Percentiles rank a stretch among this genome's conserved stretches.
phyloP scores from a whole-genome alignment of 2,888 invertebrate species.

The Phorcus lineatus region DNA sequence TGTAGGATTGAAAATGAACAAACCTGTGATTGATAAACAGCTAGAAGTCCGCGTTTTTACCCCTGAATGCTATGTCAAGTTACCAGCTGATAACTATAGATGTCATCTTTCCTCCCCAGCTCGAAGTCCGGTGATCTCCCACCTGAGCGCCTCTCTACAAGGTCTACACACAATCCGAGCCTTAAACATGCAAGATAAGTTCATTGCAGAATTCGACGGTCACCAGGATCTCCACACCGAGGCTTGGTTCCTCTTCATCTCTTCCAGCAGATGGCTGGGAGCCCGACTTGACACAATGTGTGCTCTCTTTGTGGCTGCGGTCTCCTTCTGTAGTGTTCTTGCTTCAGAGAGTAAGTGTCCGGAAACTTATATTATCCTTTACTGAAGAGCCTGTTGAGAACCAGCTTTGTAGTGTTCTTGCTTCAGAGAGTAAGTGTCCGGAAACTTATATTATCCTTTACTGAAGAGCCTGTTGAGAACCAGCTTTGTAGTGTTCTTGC shows the following conservation, averaged over 20 bases:
- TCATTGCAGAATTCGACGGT: constrained; percentile 79
- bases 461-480: too few species aligned
- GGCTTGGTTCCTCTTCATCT: constrained; percentile 92
- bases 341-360: constrained; percentile 77
- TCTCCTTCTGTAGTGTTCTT: constrained; percentile 89
- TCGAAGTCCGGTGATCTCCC: constrained; percentile 96
- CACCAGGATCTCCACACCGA: constrained; percentile 86
- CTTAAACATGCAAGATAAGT: constrained; percentile 86
- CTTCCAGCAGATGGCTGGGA: constrained; percentile 93
- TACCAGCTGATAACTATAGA: too few species aligned
- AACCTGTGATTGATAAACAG: too few species aligned
- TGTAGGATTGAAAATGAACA: too few species aligned
- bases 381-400: too few species aligned
- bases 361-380: not conserved
- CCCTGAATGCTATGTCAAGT: too few species aligned
- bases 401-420: too few species aligned
- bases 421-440: too few species aligned
- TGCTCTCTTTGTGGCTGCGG: constrained; percentile 88
- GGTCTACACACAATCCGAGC: constrained; percentile 94
- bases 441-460: too few species aligned
- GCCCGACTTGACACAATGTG: constrained; percentile 94
- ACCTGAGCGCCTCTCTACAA: constrained; percentile 90
- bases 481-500: too few species aligned
- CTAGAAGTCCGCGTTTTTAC: too few species aligned
- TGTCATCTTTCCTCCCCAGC: constrained; percentile 77